Conservation (phyloP, 37 sponge, comb jelly and placozoan species). For the Lycopodina hypogea region DNA sequence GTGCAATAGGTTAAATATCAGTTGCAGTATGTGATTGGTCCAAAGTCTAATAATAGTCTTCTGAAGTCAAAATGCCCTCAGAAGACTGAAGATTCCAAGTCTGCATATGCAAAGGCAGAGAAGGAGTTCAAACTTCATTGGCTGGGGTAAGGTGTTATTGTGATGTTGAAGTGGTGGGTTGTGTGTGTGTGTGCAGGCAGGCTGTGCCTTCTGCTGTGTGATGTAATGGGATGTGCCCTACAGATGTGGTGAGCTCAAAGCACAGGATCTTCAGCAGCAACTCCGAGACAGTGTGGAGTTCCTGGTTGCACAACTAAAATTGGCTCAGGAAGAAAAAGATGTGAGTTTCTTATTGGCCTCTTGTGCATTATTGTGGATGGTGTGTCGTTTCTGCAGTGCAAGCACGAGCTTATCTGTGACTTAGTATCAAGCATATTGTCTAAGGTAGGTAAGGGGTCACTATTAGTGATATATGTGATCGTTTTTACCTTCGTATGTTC, state of each 20-base stretch:
- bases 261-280: conserved; percentile 33
- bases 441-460: conserved; percentile 12
- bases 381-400: conserved; percentile 2
- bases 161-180: conserved; percentile 11
- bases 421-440: conserved; percentile 33
- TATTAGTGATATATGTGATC: background rate
- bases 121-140: conserved; percentile 64
- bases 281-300: conserved; percentile 45
- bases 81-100: background rate
- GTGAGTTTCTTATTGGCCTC: conserved; percentile 11
- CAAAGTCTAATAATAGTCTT: conserved; percentile 20
- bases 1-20: conserved; percentile 52
- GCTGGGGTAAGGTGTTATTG: conserved; percentile 36
- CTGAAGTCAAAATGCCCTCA: background rate
- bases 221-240: background rate
- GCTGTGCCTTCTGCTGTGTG: background rate
- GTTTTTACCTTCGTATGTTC: background rate
- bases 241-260: conserved; percentile 26
- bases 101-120: conserved; percentile 40
- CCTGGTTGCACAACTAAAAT: conserved; percentile 45
- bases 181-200: background rate
- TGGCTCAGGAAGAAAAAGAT: conserved; percentile 18
- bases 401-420: background rate
- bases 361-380: background rate
- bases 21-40: conserved; percentile 46